These are phyloP conservation scores for Timandra comae DNA, from an alignment of 2,888 invertebrate species.

Conservation along the genomic window DNA sequence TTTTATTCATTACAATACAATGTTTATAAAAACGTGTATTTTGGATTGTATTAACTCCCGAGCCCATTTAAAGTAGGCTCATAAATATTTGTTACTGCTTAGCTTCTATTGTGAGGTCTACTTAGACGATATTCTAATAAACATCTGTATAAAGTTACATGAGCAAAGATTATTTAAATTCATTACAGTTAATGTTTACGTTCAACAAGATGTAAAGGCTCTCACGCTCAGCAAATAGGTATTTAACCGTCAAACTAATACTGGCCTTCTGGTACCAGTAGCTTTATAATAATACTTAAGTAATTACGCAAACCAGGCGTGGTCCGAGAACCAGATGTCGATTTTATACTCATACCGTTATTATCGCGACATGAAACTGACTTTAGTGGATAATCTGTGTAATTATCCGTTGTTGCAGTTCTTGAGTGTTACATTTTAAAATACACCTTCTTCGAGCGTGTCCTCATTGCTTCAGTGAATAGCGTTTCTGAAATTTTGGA, in stretches of 20 bases:
- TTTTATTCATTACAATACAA: constrained; percentile 37
- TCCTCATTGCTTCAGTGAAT: too few species aligned
- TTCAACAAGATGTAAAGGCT: constrained; percentile 25
- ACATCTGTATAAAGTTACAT: too few species aligned
- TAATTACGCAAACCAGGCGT: constrained; percentile 40
- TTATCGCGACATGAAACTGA: constrained; percentile 37
- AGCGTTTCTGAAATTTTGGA: too few species aligned
- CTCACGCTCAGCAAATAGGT: constrained; percentile 35
- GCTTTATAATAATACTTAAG: constrained; percentile 55
- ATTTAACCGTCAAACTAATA: constrained; percentile 35
- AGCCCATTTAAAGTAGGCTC: too few species aligned
- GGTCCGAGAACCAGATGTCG: constrained; percentile 57
- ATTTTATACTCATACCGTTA: constrained; percentile 39
- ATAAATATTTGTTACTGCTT: too few species aligned
- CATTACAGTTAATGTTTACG: constrained; percentile 18
- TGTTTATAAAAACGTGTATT: constrained; percentile 32
- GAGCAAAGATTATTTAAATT: neutral
- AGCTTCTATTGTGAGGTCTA: too few species aligned
- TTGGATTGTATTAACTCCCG: constrained; percentile 24
- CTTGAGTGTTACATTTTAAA: constrained; percentile 20
- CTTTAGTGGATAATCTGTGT: constrained; percentile 41
- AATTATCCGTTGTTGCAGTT: constrained; percentile 41
- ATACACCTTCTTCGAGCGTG: too few species aligned
- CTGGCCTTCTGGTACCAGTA: constrained; percentile 55
- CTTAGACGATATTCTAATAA: neutral